Base-by-base conservation (phyloP, 2,888 invertebrate genomes). In the Chorisops tibialis region DNA sequence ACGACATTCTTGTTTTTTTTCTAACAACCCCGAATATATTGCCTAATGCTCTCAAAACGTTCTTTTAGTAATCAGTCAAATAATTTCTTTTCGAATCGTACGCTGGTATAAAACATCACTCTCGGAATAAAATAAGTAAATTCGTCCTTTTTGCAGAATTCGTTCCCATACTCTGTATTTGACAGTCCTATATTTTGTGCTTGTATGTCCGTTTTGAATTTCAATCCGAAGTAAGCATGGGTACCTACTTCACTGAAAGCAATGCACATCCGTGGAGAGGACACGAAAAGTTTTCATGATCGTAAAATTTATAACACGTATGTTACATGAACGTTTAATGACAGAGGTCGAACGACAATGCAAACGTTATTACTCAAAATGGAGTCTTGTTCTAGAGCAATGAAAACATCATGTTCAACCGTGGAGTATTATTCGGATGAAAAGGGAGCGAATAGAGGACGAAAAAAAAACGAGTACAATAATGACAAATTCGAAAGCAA, bases 221-320 rank as follows among this genome's bases (percentile, higher is more conserved):
- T 56, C 56, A 56, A 56, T 56, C 43, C 43, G n/a, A n/a, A n/a
- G n/a, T n/a, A n/a, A 56, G 56, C 56, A 18, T 56, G 56, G 24
- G 43, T n/a, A n/a, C n/a, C n/a, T n/a, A n/a, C n/a, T n/a, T n/a
- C n/a, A n/a, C n/a, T n/a, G n/a, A n/a, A n/a, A n/a, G n/a, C n/a
- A n/a, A n/a, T n/a, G 43, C 6, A 41, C 12, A 18, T 56, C 56
- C 56, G 43, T 56, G 3, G 56, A 30, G 56, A 56, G 43, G 45
- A 56, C 43, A 56, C 43, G 56, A 43, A 43, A 56, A 56, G 56
- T 56, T 45, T 43, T 45, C 56, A 45, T 35, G 45, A 30, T 56
- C 45, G 56, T 56, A 56, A 56, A 56, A 56, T 43, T 56, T 56
- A 56, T 45, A 43, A 56, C 56, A 56, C 56, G 43, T 56, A 30